phyloP scores from a whole-genome alignment of 2,797 vertebrate species.

The Microctenopoma lineatum region DNA sequence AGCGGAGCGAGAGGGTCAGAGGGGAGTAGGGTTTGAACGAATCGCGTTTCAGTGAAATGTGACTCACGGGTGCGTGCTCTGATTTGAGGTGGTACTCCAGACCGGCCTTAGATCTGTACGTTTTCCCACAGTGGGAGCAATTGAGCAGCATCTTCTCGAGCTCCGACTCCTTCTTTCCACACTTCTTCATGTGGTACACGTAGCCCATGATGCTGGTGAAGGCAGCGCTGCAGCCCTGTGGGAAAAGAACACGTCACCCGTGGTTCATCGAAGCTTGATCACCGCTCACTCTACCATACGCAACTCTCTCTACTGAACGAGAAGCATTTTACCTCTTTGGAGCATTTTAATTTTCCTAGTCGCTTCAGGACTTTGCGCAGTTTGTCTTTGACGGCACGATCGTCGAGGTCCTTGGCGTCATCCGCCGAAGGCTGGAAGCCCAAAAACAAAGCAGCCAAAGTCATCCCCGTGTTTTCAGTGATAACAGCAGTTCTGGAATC shows the following conservation, averaged over 20 bases:
- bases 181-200: conserved; percentile 92
- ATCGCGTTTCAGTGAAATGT: too few species aligned
- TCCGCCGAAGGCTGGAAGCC: conserved; percentile 85
- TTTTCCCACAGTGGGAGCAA: conserved; percentile 92
- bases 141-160: conserved; percentile 92
- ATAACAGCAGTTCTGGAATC: too few species aligned
- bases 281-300: background rate
- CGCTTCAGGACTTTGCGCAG: conserved; percentile 92
- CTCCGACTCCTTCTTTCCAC: conserved; percentile 92
- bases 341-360: conserved; percentile 92
- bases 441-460: background rate
- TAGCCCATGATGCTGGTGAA: conserved; percentile 97
- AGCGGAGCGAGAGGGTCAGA: background rate
- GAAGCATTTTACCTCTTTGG: conserved; percentile 84
- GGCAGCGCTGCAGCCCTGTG: conserved; percentile 90
- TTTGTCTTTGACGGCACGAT: conserved; percentile 88
- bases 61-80: conserved; percentile 91
- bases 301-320: background rate
- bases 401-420: conserved; percentile 84
- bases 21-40: too few species aligned
- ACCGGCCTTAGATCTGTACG: conserved; percentile 92
- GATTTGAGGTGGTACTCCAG: conserved; percentile 93
- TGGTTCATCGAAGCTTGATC: background rate
- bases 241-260: background rate
- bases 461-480: too few species aligned